A percentile compares a stretch with the other conserved stretches of the same genome.
Evolutionary conservation across 2,888 invertebrate genomes (phyloP).

Genomic region (Leistus spinibarbis): DNA sequence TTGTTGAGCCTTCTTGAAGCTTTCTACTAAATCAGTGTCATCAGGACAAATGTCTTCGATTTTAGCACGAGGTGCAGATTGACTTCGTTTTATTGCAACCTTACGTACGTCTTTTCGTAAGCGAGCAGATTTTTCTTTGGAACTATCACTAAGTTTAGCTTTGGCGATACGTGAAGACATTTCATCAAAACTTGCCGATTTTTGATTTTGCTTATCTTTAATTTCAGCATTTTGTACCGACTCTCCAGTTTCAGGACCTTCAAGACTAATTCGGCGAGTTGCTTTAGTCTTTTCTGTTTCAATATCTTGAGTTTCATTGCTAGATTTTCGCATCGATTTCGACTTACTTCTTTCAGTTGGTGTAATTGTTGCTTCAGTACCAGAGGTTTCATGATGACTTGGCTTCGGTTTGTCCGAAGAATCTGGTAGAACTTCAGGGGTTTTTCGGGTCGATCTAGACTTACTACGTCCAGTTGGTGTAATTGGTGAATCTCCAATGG

Average conservation of each 20-base stretch:
- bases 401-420: background rate
- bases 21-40: constrained; percentile 61
- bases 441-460: background rate
- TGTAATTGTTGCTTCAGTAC: background rate
- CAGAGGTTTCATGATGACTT: background rate
- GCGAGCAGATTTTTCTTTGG: constrained; percentile 36
- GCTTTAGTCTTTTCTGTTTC: constrained; percentile 30
- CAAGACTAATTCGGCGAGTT: constrained; percentile 17
- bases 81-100: constrained; percentile 60
- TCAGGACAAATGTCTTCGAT: constrained; percentile 49
- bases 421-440: constrained; percentile 39
- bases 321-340: background rate
- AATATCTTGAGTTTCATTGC: background rate
- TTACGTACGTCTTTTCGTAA: constrained; percentile 48
- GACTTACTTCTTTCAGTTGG: background rate
- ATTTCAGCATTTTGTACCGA: constrained; percentile 41
- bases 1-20: constrained; percentile 58
- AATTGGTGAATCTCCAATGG: constrained; percentile 16
- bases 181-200: constrained; percentile 4
- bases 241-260: constrained; percentile 38
- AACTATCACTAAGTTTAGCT: constrained; percentile 21
- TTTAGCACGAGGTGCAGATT: constrained; percentile 63
- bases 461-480: constrained; percentile 39
- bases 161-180: constrained; percentile 9
- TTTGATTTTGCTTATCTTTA: constrained; percentile 12